Conservation (phyloP, 2,888 invertebrate species). For the Cartodere bifasciata region DNA sequence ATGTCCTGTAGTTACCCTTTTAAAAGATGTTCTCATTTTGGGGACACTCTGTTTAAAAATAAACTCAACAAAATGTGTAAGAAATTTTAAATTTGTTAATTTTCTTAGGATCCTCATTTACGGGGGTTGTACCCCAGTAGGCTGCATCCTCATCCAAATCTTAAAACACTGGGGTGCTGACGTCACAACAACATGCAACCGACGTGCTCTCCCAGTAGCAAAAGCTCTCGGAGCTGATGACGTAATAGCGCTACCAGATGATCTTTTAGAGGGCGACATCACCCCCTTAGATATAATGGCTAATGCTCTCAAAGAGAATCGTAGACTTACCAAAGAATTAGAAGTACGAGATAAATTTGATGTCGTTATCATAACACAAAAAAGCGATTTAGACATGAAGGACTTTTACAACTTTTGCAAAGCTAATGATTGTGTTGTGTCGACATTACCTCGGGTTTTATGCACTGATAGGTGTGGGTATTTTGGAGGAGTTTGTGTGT, state of each 20-base stretch:
- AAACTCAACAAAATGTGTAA: too few species aligned
- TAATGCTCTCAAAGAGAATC: conserved; percentile 5
- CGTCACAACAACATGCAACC: conserved; percentile 40
- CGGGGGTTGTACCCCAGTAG: conserved; percentile 45
- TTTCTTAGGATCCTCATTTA: conserved; percentile 40
- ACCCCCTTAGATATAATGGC: not conserved
- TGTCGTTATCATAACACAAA: conserved; percentile 27
- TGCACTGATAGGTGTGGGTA: not conserved
- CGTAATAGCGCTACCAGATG: conserved; percentile 32
- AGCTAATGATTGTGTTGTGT: conserved; percentile 28
- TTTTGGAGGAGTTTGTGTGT: conserved; percentile 3
- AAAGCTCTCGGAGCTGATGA: conserved; percentile 43
- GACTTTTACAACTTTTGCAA: conserved; percentile 23
- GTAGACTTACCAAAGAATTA: conserved; percentile 25
- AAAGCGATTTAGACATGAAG: conserved; percentile 18
- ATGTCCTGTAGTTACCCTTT: too few species aligned
- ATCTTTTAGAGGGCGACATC: not conserved
- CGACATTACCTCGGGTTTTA: conserved; percentile 34
- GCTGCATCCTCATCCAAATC: conserved; percentile 45
- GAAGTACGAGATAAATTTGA: conserved; percentile 27
- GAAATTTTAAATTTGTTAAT: conserved; percentile 7
- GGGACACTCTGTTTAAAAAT: too few species aligned
- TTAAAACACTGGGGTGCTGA: conserved; percentile 43
- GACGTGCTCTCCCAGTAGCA: conserved; percentile 41
- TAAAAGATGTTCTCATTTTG: too few species aligned